Conservation (phyloP, 2,113 vertebrate genomes). For the Balaeniceps rex region DNA sequence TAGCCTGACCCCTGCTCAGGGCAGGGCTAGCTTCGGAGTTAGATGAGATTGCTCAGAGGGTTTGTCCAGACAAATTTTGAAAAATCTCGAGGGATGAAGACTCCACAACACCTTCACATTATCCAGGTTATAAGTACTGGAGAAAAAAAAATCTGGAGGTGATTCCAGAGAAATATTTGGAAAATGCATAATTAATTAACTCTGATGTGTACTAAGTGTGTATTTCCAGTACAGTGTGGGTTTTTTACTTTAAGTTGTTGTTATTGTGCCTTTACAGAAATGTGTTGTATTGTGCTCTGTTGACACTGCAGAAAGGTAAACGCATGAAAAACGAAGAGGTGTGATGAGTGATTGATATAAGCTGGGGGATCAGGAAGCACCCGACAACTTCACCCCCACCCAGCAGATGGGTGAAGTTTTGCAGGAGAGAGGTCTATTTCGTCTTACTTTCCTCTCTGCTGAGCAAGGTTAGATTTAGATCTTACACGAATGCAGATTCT, state of each 20-base stretch:
- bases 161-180: background rate
- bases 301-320: background rate
- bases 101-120: background rate
- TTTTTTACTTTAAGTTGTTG: background rate
- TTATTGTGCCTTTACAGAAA: background rate
- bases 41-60: background rate
- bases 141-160: background rate
- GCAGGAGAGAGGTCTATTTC: background rate
- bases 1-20: background rate
- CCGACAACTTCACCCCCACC: background rate
- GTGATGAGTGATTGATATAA: background rate
- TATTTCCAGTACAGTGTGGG: background rate
- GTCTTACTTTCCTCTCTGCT: background rate
- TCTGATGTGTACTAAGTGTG: background rate
- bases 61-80: background rate
- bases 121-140: background rate
- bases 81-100: background rate
- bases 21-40: background rate
- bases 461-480: background rate
- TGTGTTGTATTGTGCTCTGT: background rate
- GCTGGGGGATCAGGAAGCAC: background rate
- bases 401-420: background rate
- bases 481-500: background rate
- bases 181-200: background rate
- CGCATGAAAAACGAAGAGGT: background rate